Evolutionary conservation across 2,113 vertebrate species (phyloP).

Genomic region (Bombycilla garrulus): DNA sequence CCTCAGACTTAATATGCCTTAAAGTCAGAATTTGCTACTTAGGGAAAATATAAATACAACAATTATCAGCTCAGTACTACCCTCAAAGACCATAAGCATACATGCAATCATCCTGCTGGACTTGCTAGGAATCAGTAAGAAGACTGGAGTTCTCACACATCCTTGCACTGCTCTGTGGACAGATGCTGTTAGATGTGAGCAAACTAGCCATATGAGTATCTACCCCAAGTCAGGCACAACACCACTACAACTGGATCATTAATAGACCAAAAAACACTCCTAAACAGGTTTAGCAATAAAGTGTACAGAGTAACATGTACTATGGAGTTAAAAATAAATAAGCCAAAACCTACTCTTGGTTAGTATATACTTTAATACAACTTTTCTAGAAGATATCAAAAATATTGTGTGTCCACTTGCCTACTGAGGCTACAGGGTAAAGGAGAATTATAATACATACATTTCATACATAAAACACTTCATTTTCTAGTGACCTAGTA

Average conservation of each 20-base stretch:
- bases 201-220: not conserved
- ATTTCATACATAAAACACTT: not conserved
- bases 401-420: not conserved
- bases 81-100: not conserved
- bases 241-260: not conserved
- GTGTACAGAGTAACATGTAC: not conserved
- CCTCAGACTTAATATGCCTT: not conserved
- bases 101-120: not conserved
- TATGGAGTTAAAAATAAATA: not conserved
- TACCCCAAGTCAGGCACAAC: not conserved
- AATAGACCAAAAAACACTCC: not conserved
- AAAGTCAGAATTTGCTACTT: slow-evolving; percentile 3
- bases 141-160: not conserved
- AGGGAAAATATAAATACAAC: slow-evolving; percentile 54
- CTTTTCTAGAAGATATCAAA: not conserved
- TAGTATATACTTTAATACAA: not conserved
- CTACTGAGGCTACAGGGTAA: not conserved
- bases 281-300: not conserved
- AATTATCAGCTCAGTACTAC: not conserved
- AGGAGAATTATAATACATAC: not conserved
- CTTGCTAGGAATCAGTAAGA: not conserved
- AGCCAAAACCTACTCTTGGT: not conserved
- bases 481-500: not conserved
- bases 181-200: not conserved
- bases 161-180: not conserved